Base-by-base conservation (phyloP, 2,113 vertebrate genomes). In the Platycercus adscitus region DNA sequence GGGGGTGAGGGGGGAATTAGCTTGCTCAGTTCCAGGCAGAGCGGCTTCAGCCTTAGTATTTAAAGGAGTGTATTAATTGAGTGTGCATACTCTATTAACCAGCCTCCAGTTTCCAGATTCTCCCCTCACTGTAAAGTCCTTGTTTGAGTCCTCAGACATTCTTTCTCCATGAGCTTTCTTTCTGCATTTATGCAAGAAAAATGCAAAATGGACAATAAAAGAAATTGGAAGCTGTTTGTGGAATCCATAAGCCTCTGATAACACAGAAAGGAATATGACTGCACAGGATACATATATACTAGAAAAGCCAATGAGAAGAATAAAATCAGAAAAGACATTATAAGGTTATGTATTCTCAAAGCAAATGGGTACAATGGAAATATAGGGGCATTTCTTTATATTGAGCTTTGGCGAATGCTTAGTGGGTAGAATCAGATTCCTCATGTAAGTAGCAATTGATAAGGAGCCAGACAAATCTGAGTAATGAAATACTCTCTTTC, bases 401-500 rank as follows among this genome's bases (percentile, higher is more conserved):
- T 3, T 56, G 78, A 91, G 17, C 58, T 91, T 95, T 4, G 3
- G 63, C 44, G 31, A 4, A 33, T 58, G 28, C 33, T 83, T 37
- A 65, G 52, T 7, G 2, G 3, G 3, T 69, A 60, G 73, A 69
- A 43, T 65, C n/a, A 76, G 12, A 81, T 20, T 69, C 49, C 11
- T 70, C 16, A 12, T 20, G 15, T n/a, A 23, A 85, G 52, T 44
- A 87, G 39, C 11, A 49, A 58, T 13, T 76, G 65, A 68, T 55
- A 49, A 72, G n/a, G 37, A 94, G 9, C 11, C 28, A 80, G 29
- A 2, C 0, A 5, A 81, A 29, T n/a, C 66, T 20, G 5, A 4
- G 10, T 89, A 80, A 79, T 69, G 39, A 91, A 89, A 89, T 84
- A 82, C 65, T 82, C 49, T 72, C 33, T 85, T 95, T 76, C 49